phyloP scores from a whole-genome alignment of 1,140 invertebrate genomes.

The Hypsibius dujardini region DNA sequence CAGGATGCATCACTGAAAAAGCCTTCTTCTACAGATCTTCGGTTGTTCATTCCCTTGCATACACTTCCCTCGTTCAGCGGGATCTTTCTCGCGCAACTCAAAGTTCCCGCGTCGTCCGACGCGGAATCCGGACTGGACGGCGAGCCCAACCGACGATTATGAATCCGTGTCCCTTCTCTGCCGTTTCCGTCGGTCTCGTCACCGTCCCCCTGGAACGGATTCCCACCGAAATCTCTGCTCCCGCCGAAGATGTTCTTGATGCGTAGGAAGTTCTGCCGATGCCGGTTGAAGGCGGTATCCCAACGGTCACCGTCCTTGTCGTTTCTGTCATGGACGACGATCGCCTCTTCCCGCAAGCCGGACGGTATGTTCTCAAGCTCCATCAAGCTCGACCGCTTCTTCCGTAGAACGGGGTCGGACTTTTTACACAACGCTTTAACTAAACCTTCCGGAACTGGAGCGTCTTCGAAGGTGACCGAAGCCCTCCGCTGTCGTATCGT shows the following conservation, averaged over 20 bases:
- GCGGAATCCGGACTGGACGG: background rate
- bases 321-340: no score
- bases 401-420: no score
- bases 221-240: background rate
- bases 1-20: conserved; percentile 11
- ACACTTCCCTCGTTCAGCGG: no score
- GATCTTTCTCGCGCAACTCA: background rate
- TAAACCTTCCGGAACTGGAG: no score
- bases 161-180: background rate
- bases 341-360: no score
- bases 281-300: background rate
- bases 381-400: no score
- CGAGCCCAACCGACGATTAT: background rate
- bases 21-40: conserved; percentile 2
- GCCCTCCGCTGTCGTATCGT: no score
- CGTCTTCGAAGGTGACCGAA: no score
- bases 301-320: background rate
- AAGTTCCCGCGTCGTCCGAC: background rate
- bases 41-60: no score
- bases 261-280: conserved; percentile 2
- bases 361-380: no score
- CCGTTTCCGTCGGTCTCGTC: background rate
- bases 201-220: background rate
- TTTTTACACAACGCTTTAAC: no score
- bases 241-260: background rate